Percentiles rank a stretch among this genome's conserved stretches.
These are phyloP conservation scores for Candidula unifasciata DNA, from an alignment of 2,888 invertebrate genomes.

Conservation along the genomic window DNA sequence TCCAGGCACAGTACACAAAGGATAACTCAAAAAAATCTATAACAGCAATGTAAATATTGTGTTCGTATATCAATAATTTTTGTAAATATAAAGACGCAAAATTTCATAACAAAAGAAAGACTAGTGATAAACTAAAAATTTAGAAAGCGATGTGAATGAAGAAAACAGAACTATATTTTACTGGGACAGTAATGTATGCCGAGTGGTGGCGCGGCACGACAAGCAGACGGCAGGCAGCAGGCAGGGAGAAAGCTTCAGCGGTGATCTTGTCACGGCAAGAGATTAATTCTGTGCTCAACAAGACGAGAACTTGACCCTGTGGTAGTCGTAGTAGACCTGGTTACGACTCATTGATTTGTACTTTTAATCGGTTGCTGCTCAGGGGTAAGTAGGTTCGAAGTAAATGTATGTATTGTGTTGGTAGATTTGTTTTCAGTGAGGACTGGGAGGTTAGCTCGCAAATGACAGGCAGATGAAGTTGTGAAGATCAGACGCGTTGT, in stretches of 20 bases:
- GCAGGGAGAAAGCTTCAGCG: conserved; percentile 1
- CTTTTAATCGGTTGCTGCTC: background rate
- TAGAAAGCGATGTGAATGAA: too few species aligned
- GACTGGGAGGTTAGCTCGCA: too few species aligned
- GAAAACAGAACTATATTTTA: background rate
- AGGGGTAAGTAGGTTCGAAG: background rate
- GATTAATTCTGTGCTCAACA: background rate
- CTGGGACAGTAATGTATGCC: background rate
- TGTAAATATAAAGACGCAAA: too few species aligned
- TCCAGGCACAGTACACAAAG: too few species aligned
- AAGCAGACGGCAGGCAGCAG: too few species aligned
- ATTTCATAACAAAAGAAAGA: too few species aligned
- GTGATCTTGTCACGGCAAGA: background rate
- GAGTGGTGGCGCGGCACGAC: background rate
- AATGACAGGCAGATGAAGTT: too few species aligned
- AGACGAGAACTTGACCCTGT: background rate
- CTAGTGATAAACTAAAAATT: too few species aligned
- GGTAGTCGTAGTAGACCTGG: background rate
- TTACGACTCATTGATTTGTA: background rate
- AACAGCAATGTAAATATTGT: too few species aligned
- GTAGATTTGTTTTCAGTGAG: background rate
- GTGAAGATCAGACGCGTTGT: too few species aligned
- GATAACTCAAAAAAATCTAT: too few species aligned
- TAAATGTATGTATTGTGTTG: background rate
- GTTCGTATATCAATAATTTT: too few species aligned